Evolutionary conservation across 2,797 vertebrate genomes (phyloP).

Genomic region (Macroramphosus scolopax): DNA sequence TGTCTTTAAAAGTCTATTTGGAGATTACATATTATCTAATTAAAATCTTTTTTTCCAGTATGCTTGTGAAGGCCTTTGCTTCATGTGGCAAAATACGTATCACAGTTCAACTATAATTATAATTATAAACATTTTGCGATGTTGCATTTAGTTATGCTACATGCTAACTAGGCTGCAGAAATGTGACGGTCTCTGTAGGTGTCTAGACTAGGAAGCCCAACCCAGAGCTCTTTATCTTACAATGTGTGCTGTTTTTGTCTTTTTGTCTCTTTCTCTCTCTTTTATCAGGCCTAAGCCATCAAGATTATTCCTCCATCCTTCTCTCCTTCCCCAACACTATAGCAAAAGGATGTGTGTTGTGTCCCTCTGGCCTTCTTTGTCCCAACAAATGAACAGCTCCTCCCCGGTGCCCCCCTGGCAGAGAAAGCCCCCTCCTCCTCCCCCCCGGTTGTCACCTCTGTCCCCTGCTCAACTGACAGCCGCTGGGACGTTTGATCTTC

Average conservation of each 20-base stretch:
- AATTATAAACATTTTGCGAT: too few species aligned
- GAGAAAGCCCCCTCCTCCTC: constrained; percentile 49
- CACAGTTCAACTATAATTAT: too few species aligned
- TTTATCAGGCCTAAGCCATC: constrained; percentile 84
- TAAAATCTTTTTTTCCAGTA: too few species aligned
- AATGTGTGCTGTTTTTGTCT: constrained; percentile 68
- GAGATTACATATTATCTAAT: too few species aligned
- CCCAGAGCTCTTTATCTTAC: constrained; percentile 66
- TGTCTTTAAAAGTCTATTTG: too few species aligned
- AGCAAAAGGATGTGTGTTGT: constrained; percentile 84
- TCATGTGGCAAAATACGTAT: too few species aligned
- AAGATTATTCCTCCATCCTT: constrained; percentile 81
- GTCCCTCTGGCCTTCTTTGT: constrained; percentile 77
- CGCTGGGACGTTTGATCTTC: constrained; percentile 72
- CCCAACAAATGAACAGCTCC: constrained; percentile 71
- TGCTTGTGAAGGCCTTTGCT: too few species aligned
- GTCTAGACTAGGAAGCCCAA: constrained; percentile 38
- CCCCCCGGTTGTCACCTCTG: constrained; percentile 54
- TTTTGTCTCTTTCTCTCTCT: constrained; percentile 67
- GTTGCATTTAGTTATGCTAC: too few species aligned
- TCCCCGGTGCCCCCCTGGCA: constrained; percentile 70
- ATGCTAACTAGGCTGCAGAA: too few species aligned
- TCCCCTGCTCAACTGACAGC: constrained; percentile 56
- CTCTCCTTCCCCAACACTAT: constrained; percentile 77
- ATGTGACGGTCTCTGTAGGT: too few species aligned